Conservation (phyloP, 2,797 vertebrate species). For the Sylvilagus floridanus region DNA sequence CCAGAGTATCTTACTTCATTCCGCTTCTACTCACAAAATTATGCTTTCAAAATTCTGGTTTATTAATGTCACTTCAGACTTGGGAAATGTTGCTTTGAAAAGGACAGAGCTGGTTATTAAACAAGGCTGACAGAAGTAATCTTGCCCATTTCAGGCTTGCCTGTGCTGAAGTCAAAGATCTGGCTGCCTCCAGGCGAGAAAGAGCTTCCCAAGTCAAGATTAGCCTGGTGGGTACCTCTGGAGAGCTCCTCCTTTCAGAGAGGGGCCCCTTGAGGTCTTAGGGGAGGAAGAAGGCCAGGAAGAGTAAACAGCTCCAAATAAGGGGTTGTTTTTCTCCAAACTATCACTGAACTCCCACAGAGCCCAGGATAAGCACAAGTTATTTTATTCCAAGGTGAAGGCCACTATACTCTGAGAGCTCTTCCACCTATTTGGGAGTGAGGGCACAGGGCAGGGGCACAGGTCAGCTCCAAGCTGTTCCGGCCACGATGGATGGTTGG, state of each 20-base stretch:
- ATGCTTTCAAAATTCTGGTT: slow-evolving; percentile 40
- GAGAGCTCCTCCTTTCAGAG: not conserved
- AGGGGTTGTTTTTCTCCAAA: not conserved
- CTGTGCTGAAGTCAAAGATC: not conserved
- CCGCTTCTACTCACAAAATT: not conserved
- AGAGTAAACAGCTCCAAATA: not conserved
- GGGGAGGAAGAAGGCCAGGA: not conserved
- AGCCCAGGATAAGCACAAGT: not conserved
- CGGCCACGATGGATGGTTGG: not conserved
- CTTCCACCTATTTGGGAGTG: too few relatives aligned
- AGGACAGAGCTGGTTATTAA: slow-evolving; percentile 46
- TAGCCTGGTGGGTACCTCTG: not conserved
- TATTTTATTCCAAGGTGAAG: not conserved
- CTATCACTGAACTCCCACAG: not conserved
- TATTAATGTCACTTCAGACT: slow-evolving; percentile 46
- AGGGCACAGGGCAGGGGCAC: not conserved
- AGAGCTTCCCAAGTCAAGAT: not conserved
- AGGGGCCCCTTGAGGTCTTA: not conserved
- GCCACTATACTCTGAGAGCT: not conserved
- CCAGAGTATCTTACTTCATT: slow-evolving; percentile 23
- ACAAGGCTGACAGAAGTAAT: not conserved
- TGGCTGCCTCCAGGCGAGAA: not conserved
- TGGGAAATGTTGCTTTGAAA: slow-evolving; percentile 48
- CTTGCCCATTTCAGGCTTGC: not conserved
- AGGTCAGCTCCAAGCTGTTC: not conserved